These are phyloP conservation scores for Antedon mediterranea DNA, from an alignment of 53 echinoderm and acorn worm genomes.

Conservation along the genomic window DNA sequence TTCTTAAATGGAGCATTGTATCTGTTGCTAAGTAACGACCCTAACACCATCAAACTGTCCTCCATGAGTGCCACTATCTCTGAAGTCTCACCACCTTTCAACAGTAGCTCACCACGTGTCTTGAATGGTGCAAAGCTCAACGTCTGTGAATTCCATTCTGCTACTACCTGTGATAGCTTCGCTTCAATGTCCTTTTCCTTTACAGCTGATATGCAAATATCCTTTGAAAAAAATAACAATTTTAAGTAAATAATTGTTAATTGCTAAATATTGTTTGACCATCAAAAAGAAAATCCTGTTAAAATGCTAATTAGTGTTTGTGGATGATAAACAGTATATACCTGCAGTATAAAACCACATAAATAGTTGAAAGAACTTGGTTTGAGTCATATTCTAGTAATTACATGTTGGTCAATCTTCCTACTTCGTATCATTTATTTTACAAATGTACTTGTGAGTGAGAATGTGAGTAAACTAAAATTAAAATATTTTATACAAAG, in stretches of 20 bases:
- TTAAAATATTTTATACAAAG: too few species aligned
- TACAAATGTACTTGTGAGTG: too few species aligned
- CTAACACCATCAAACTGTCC: conserved; percentile 96
- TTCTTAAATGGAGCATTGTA: conserved; percentile 99
- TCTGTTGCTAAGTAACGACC: conserved; percentile 91
- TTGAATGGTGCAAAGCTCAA: conserved; percentile 85
- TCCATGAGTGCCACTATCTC: conserved; percentile 94
- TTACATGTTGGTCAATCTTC: too few species aligned
- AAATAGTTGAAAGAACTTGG: too few species aligned
- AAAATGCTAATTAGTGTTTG: too few species aligned
- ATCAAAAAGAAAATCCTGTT: too few species aligned
- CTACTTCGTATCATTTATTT: too few species aligned
- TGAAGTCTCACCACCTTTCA: conserved; percentile 79
- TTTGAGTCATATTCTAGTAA: too few species aligned
- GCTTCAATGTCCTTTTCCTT: conserved; percentile 99
- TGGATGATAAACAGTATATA: too few species aligned
- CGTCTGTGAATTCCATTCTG: conserved; percentile 74
- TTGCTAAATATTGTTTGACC: too few species aligned
- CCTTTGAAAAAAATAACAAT: conserved; percentile 18
- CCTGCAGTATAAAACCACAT: too few species aligned
- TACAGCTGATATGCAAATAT: conserved; percentile 95
- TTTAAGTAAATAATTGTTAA: background rate
- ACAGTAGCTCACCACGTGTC: conserved; percentile 69
- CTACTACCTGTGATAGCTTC: conserved; percentile 79
- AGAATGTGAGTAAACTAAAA: too few species aligned